Evolutionary conservation across 2,797 vertebrate genomes (phyloP), one percentile per base, ranked within the genome.

Genomic region (Rhinogobio ventralis): DNA sequence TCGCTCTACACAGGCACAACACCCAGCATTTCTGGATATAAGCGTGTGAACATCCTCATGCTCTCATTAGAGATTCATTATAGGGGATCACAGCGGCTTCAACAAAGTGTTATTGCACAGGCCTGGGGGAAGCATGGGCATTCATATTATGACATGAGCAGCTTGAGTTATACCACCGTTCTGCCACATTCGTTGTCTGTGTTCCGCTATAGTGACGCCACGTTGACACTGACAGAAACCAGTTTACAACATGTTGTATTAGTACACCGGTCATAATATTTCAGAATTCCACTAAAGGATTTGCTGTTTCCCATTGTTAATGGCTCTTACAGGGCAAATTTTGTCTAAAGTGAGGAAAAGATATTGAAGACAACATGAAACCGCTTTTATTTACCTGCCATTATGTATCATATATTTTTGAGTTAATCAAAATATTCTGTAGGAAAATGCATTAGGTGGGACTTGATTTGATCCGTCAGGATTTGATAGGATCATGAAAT

Each of bases 61-160:
- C 79, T 75, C 45, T 30, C 5, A n/a, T 76, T n/a, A 53, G 33
- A 77, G 77, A 82, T 68, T 84, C 84, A 89, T 89, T 86, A 51
- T 39, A 83, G 28, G 15, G 81, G 23, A 88, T 76, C 28, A 11
- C 55, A 36, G 20, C 3, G 11, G 45, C 53, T 36, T 33, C 30
- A 66, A 45, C 42, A 51, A 75, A 76, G 23, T 77, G 36, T 57
- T 67, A 25, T 62, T 77, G 39, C 69, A n/a, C 80, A 72, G 79
- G 49, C 45, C 23, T 6, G 15, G 20, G 28, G 28, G 36, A 69
- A 45, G 23, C 33, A 57, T 20, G 33, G 64, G 15, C 25, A n/a
- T 49, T 20, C 2, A 13, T 57, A 23, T 67, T n/a, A 11, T 81
- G 79, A 53, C 57, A 36, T 25, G 23, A 17, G 45, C 49, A n/a